Base-by-base conservation (phyloP, 2,113 vertebrate genomes). In the Poecilia latipinna region DNA sequence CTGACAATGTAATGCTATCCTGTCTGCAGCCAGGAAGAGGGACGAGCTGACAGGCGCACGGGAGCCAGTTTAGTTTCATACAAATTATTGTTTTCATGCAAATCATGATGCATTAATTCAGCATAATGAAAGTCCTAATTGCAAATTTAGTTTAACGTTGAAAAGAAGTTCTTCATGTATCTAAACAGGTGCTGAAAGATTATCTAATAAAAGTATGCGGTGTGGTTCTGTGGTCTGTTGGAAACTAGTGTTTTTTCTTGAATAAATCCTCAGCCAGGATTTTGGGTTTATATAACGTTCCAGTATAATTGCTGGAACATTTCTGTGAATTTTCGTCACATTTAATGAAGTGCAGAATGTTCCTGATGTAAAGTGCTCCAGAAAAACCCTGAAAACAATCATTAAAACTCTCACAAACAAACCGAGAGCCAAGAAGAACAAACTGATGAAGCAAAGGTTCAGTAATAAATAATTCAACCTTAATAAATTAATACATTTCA, bases 1-100 rank as follows among this genome's bases (percentile, higher is more conserved):
- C 95, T 96, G 96, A 98, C 96, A 97, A 96, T 97, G 96, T 97
- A 97, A 97, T 96, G 96, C 94, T 97, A 98, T 96, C 96, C 95
- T 95, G 96, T 93, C 94, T 93, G 87, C 93, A 93, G 88, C 91
- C 12, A 76, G 62, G 77, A 73, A 82, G 70, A 31, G 68, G 28
- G 60, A 57, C 70, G 7, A 65, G 68, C 44, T 80, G 81, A 83
- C 65, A 87, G 84, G 19, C 72, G 81, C 62, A 57, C 26, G 48
- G 63, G 74, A 75, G 75, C 42, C 60, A 76, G 80, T 90, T 88
- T 70, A 44, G 70, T 86, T 84, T 87, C 74, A 79, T 86, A 77
- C 72, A 86, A 88, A 91, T 90, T 82, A 85, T 88, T 89, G 88
- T 91, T 90, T 88, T 90, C 79, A 81, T 84, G 78, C 67, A 88